Base-by-base conservation (phyloP, 1,140 invertebrate species). In the Drosophila carrolli region DNA sequence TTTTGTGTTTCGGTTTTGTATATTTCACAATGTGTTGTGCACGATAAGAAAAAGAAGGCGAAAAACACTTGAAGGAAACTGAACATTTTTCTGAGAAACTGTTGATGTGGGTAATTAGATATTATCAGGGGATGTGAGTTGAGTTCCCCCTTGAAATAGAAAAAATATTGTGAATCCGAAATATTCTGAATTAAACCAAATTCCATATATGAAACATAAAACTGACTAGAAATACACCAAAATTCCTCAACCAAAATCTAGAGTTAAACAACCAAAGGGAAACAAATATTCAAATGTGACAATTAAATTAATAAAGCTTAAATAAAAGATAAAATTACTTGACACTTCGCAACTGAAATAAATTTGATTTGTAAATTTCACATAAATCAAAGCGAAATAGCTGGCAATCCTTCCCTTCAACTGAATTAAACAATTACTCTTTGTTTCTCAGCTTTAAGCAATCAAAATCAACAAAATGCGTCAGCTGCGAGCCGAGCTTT, bases 401-500 rank as follows among this genome's bases (percentile, higher is more conserved):
- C 60, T 23, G 44, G 32, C 74, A 71, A 62, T 43, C 41, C 57
- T 59, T 74, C 41, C 40, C 44, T 44, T 35, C 41, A 57, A 37
- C 40, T 53, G 41, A 78, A 53, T 67, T 47, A 47, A 59, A 63
- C 29, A 76, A 84, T 83, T 71, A 71, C 19, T 71, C 67, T 57
- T 71, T 71, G 65, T 71, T 71, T 71, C 68, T 48, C 43, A 27
- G 76, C 72, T 68, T 84, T 68, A 80, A 58, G 65, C 67, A 71
- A 71, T 71, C 65, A 71, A 71, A 57, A 48, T 38, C 51, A 56
- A 71, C 67, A 71, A 85, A 84, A 72, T 44, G 53, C 78, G 77
- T 38, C 61, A 80, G 63, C 75, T 75, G 66, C 66, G 60, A 82
- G 59, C 68, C 65, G 68, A 86, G 82, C 74, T 85, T 85, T 66